A percentile compares a stretch with the other conserved stretches of the same genome.
phyloP scores from a whole-genome alignment of 2,113 vertebrate species.

The Cyanoliseus patagonus region DNA sequence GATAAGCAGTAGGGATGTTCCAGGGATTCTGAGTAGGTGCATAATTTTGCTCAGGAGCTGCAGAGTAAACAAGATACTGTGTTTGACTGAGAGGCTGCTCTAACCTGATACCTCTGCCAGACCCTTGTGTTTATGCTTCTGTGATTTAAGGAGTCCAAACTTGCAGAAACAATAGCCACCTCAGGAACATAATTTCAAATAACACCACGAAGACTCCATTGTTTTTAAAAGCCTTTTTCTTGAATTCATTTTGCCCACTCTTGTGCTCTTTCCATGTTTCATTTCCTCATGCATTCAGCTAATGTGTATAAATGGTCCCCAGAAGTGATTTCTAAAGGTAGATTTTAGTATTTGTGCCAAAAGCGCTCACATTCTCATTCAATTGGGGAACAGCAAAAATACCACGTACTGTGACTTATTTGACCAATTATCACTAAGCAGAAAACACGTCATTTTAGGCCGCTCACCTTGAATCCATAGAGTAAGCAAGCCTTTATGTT shows the following conservation, averaged over 20 bases:
- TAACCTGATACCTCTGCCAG: background rate
- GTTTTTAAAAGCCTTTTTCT: background rate
- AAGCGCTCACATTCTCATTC: background rate
- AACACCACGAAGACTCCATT: background rate
- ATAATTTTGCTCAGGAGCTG: background rate
- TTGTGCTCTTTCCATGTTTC: background rate
- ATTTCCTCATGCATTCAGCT: background rate
- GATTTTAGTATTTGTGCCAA: constrained; percentile 4
- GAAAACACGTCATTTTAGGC: background rate
- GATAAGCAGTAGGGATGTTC: background rate
- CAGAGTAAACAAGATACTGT: background rate
- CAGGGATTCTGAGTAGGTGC: background rate
- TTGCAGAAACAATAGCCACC: background rate
- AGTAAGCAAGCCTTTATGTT: background rate
- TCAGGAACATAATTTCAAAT: background rate
- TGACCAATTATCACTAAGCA: background rate
- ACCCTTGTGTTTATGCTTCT: background rate
- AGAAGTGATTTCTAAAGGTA: constrained; percentile 31
- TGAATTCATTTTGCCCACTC: background rate
- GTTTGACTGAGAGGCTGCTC: background rate
- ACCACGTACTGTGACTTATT: background rate
- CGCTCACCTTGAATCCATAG: background rate
- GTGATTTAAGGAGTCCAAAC: background rate
- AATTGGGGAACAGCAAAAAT: background rate
- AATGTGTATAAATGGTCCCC: background rate